Conservation (phyloP, 2,797 vertebrate genomes). For the Synaphobranchus kaupii region DNA sequence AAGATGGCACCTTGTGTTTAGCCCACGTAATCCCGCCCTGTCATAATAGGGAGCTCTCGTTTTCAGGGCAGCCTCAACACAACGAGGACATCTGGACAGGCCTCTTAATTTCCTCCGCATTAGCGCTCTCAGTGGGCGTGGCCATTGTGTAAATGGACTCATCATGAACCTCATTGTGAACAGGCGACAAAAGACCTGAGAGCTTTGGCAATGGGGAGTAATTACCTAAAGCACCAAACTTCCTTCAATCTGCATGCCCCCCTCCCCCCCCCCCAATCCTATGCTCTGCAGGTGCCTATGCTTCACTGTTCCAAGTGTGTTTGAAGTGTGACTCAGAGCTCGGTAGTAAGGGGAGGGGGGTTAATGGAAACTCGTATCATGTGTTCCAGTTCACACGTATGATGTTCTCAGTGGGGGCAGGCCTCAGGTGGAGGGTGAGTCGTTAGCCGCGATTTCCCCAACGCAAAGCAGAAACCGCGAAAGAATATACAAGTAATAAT, state of each 20-base stretch:
- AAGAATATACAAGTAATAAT: neutral
- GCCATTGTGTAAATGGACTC: slow-evolving; percentile 6
- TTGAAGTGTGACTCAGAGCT: neutral
- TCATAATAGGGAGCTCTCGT: neutral
- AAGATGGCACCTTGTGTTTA: slow-evolving; percentile 5
- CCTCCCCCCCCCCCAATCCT: neutral
- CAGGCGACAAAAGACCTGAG: neutral
- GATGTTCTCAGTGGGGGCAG: neutral
- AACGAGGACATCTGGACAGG: neutral
- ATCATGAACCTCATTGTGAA: neutral
- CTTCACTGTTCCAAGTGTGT: neutral
- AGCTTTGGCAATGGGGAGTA: neutral
- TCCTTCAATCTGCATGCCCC: neutral
- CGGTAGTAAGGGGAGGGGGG: neutral
- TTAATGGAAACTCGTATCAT: neutral
- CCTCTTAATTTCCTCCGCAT: neutral
- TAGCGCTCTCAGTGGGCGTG: neutral
- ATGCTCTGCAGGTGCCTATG: neutral
- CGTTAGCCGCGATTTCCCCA: neutral
- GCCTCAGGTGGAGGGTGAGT: neutral
- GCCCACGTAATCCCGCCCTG: neutral
- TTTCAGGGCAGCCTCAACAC: neutral
- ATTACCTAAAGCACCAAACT: neutral
- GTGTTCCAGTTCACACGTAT: neutral
- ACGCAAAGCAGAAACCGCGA: neutral